Evolutionary conservation across 2,888 invertebrate species (phyloP).

Genomic region (Tinea pellionella): DNA sequence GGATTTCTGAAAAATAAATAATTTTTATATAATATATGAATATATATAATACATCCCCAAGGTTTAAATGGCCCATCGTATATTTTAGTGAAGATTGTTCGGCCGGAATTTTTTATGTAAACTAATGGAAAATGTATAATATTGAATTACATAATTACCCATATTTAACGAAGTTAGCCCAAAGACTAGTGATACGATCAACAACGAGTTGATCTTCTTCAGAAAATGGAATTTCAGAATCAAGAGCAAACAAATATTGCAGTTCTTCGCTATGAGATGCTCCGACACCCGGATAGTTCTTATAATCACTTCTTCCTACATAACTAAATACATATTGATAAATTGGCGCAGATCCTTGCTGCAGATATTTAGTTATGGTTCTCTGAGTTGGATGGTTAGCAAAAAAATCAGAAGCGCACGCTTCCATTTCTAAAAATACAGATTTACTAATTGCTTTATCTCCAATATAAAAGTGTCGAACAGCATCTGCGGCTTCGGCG

Average conservation of each 20-base stretch:
- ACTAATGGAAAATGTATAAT: not conserved
- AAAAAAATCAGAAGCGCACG: constrained; percentile 48
- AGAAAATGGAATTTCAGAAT: constrained; percentile 19
- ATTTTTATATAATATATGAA: no score
- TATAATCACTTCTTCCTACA: constrained; percentile 25
- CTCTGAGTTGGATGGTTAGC: constrained; percentile 47
- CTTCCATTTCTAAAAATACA: constrained; percentile 29
- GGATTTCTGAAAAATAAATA: constrained; percentile 39
- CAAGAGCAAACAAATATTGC: constrained; percentile 34
- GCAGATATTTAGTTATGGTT: constrained; percentile 35
- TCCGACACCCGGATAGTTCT: constrained; percentile 20
- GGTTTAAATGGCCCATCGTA: no score
- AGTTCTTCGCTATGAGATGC: constrained; percentile 44
- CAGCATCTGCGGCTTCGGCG: constrained; percentile 28
- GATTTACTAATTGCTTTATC: constrained; percentile 35
- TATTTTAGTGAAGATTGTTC: no score
- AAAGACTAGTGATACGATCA: constrained; percentile 41
- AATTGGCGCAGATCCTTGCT: constrained; percentile 40
- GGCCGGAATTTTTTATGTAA: not conserved
- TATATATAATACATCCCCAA: not conserved
- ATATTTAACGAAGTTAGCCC: constrained; percentile 55
- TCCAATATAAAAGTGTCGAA: constrained; percentile 52
- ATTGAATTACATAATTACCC: constrained; percentile 34
- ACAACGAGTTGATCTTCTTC: constrained; percentile 34
- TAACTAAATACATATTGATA: constrained; percentile 50